phyloP scores from a whole-genome alignment of 2,113 vertebrate genomes.

The Phyllopteryx taeniolatus region DNA sequence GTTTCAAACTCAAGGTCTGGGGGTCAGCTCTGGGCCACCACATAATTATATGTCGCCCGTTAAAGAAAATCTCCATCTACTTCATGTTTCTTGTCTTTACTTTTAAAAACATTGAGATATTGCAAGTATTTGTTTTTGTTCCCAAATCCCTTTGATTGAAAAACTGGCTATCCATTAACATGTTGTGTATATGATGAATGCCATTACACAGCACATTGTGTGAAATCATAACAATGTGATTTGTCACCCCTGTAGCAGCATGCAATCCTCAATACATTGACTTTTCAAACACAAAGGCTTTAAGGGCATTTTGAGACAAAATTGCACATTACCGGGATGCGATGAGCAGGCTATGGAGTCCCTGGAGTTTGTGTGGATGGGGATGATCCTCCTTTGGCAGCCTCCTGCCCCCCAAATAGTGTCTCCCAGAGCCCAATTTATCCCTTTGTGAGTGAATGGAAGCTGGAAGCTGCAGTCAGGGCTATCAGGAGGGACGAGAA shows the following conservation, averaged over 20 bases:
- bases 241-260: neutral
- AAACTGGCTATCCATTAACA: neutral
- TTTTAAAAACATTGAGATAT: neutral
- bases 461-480: constrained; percentile 38
- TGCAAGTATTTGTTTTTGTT: neutral
- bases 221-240: neutral
- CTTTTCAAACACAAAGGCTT: constrained; percentile 11
- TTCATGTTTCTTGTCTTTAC: neutral
- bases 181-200: neutral
- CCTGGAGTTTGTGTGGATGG: neutral
- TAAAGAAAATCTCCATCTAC: neutral
- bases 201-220: neutral
- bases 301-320: constrained; percentile 19
- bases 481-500: constrained; percentile 15
- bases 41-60: no score
- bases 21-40: no score
- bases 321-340: constrained; percentile 21
- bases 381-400: constrained; percentile 13
- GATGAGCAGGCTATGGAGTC: constrained; percentile 8
- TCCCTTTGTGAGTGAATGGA: constrained; percentile 1
- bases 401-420: constrained; percentile 27
- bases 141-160: neutral
- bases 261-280: neutral
- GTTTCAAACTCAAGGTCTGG: no score
- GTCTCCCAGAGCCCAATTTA: constrained; percentile 16